Evolutionary conservation across 1,140 invertebrate genomes (phyloP).

Genomic region (Chrysomallon squamiferum): DNA sequence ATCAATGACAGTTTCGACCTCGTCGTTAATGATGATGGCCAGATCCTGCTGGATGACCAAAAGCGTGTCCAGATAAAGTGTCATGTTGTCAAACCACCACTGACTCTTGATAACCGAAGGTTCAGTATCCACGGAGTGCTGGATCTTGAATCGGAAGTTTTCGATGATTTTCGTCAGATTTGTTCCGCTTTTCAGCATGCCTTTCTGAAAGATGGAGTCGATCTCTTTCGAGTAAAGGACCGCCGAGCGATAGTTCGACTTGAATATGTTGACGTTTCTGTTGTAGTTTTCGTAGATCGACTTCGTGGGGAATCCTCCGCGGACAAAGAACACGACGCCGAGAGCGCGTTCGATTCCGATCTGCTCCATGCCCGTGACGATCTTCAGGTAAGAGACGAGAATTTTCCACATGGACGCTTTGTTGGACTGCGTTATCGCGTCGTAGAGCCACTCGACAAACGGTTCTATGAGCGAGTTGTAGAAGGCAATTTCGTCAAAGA

Average conservation of each 20-base stretch:
- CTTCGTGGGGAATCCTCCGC: conserved; percentile 40
- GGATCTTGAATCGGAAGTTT: conserved; percentile 13
- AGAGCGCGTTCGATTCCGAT: conserved; percentile 45
- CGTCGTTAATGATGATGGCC: conserved; percentile 26
- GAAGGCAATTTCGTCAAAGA: conserved; percentile 42
- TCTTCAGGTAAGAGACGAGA: conserved; percentile 46
- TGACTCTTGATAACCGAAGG: conserved; percentile 16
- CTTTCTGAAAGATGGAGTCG: conserved; percentile 22
- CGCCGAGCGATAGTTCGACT: conserved; percentile 18
- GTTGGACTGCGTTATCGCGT: conserved; percentile 37
- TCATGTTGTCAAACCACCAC: conserved; percentile 54
- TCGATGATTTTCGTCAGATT: conserved; percentile 19
- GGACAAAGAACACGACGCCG: conserved; percentile 37
- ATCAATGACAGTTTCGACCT: conserved; percentile 29
- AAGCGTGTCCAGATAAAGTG: conserved; percentile 44
- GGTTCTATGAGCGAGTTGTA: conserved; percentile 38
- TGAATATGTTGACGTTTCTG: conserved; percentile 21
- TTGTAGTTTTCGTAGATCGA: conserved; percentile 46
- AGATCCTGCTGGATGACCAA: conserved; percentile 44
- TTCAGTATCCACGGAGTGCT: conserved; percentile 1
- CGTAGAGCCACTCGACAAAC: conserved; percentile 46
- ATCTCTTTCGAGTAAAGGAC: conserved; percentile 21
- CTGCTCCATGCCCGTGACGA: conserved; percentile 39
- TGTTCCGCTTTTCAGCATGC: conserved; percentile 11
- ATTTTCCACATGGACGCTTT: conserved; percentile 43